These are phyloP conservation scores for Hephaestus fuliginosus DNA, from an alignment of 2,797 vertebrate genomes.

Conservation along the genomic window DNA sequence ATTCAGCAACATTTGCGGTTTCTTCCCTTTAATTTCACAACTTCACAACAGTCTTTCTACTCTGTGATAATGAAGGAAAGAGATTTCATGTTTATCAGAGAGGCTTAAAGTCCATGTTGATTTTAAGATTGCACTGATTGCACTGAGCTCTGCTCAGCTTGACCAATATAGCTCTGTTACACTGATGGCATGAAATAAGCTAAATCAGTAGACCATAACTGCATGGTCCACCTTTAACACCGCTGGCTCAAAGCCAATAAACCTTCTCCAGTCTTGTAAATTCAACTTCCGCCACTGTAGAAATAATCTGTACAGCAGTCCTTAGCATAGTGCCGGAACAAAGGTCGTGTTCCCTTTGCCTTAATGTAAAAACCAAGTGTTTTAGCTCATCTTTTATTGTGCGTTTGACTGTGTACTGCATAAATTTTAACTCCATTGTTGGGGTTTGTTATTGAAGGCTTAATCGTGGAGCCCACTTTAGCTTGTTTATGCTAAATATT, in stretches of 20 bases:
- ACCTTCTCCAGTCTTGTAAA: neutral
- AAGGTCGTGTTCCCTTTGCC: conserved; percentile 9
- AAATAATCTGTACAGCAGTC: neutral
- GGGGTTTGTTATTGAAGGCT: neutral
- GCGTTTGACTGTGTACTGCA: neutral
- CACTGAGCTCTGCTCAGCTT: neutral
- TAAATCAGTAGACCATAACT: neutral
- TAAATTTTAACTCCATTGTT: neutral
- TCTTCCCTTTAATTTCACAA: neutral
- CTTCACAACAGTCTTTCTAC: neutral
- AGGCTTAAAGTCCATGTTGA: neutral
- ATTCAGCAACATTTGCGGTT: neutral
- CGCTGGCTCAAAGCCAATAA: neutral
- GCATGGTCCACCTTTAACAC: neutral
- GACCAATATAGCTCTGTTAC: rapidly evolving
- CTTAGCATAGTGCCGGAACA: conserved; percentile 19
- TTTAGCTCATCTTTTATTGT: neutral
- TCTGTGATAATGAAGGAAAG: neutral
- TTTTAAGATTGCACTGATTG: neutral
- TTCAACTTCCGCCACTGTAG: neutral
- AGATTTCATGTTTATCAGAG: rapidly evolving
- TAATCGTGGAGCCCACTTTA: neutral
- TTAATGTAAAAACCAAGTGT: conserved; percentile 25
- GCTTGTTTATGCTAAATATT: neutral
- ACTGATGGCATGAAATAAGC: neutral